Evolutionary conservation across 2,113 vertebrate genomes (phyloP).

Genomic region (Oreochromis aureus): DNA sequence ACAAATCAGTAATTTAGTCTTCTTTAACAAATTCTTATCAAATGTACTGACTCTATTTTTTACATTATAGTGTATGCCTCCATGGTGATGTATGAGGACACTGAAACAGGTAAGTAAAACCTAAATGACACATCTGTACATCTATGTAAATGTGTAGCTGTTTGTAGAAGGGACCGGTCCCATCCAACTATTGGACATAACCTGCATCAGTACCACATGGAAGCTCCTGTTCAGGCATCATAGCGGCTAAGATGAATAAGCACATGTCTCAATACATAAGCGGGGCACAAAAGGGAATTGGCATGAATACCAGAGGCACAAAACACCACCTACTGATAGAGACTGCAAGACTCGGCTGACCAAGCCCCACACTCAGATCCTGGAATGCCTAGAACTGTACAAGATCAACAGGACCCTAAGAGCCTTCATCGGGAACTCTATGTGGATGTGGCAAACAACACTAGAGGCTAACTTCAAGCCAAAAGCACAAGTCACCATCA

Average conservation of each 20-base stretch:
- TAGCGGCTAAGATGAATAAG: too few species aligned
- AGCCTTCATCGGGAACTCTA: not conserved
- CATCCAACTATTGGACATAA: too few species aligned
- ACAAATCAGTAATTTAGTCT: not conserved
- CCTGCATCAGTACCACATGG: too few species aligned
- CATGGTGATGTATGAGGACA: too few species aligned
- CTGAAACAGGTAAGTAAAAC: not conserved
- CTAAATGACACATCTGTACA: not conserved
- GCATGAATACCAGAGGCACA: not conserved
- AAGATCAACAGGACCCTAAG: not conserved
- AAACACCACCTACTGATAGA: not conserved
- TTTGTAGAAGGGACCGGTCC: not conserved
- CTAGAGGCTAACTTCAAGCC: not conserved
- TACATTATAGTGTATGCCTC: not conserved
- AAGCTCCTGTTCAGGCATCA: fast-evolving
- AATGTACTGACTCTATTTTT: not conserved
- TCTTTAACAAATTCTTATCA: not conserved
- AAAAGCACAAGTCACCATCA: not conserved
- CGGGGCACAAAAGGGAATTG: not conserved
- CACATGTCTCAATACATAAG: too few species aligned
- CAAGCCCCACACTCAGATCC: not conserved
- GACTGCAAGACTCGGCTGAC: not conserved
- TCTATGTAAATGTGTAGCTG: not conserved
- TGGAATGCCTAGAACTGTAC: not conserved
- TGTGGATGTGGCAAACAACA: not conserved